Percentiles rank a stretch among this genome's conserved stretches.
phyloP scores from a whole-genome alignment of 2,113 vertebrate genomes.

The Gopherus evgoodei region DNA sequence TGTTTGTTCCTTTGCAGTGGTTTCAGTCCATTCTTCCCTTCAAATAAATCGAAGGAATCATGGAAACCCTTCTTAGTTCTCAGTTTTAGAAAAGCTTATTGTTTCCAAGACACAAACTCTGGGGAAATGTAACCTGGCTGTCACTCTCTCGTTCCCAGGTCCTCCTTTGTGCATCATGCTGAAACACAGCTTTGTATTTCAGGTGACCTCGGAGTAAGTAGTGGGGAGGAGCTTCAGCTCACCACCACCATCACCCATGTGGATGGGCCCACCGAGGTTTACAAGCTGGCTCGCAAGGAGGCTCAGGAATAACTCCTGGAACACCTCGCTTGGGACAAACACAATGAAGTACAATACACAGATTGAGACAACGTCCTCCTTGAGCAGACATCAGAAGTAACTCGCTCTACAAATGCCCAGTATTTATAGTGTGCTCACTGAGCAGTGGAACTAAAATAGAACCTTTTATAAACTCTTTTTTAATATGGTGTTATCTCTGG shows the following conservation, averaged over 20 bases:
- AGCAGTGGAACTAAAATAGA: conserved; percentile 13
- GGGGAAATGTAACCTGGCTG: rapidly evolving
- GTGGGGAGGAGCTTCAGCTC: conserved; percentile 93
- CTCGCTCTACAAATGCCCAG: neutral
- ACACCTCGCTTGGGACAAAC: neutral
- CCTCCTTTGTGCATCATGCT: rapidly evolving
- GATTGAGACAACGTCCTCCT: neutral
- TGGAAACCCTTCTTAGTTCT: neutral
- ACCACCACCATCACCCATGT: conserved; percentile 96
- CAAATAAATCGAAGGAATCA: neutral
- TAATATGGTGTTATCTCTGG: conserved; percentile 50
- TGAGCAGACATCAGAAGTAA: neutral
- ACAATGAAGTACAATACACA: neutral
- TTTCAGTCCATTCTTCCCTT: neutral
- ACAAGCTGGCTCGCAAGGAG: conserved; percentile 94
- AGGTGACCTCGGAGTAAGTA: conserved; percentile 87
- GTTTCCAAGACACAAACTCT: neutral
- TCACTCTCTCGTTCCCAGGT: rapidly evolving
- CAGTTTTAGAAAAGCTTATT: neutral
- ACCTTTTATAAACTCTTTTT: conserved; percentile 55
- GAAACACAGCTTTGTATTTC: neutral
- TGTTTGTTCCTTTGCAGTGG: neutral
- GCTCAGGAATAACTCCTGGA: conserved; percentile 86
- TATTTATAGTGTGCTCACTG: conserved; percentile 25
- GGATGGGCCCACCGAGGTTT: conserved; percentile 93